Evolutionary conservation across 2,113 vertebrate species (phyloP), one percentile per base, ranked within the genome.

Genomic region (Calonectris borealis): DNA sequence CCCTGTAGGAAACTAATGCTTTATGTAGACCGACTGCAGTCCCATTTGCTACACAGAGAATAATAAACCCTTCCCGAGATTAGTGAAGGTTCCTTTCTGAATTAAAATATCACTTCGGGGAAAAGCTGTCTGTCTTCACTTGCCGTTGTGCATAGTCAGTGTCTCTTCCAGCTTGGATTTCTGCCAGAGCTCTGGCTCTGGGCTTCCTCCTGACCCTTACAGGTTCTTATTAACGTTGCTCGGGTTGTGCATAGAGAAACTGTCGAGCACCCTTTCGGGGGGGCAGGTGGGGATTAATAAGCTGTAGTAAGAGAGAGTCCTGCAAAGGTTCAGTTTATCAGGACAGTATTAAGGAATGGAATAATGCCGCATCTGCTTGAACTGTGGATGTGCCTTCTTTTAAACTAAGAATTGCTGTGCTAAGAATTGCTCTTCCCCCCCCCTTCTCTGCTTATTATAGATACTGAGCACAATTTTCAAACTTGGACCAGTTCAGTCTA

Each of bases 101-200:
- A 97, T 97, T 95, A 97, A 96, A 97, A 90, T 82, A 88, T 55
- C 90, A 90, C 93, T 97, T 91, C 84, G 46, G 88, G 95, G 80
- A 57, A 96, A 94, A 88, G 49, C 76, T 94, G 89, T 88, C 75
- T 91, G 40, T 91, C 77, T 93, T 68, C 32, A 11, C 80, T 91
- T 84, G 60, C 73, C 3, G 6, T 81, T 91, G 93, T 92, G 88
- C 62, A 26, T 32, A 89, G 94, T 92, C 71, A 62, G 70, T 92
- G 82, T 93, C 93, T 97, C 73, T 92, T 82, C 65, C 58, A 58
- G 86, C 54, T 38, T 95, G 93, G 48, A 90, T 88, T 91, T 92
- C 73, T 84, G 82, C 86, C 93, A 83, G 83, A 83, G 34, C 64
- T 93, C 65, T 88, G 69, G 66, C 27, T 61, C 51, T 20, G 26